These are phyloP conservation scores for Drosophila nikananu DNA, from an alignment of 1,140 invertebrate species.

Conservation along the genomic window DNA sequence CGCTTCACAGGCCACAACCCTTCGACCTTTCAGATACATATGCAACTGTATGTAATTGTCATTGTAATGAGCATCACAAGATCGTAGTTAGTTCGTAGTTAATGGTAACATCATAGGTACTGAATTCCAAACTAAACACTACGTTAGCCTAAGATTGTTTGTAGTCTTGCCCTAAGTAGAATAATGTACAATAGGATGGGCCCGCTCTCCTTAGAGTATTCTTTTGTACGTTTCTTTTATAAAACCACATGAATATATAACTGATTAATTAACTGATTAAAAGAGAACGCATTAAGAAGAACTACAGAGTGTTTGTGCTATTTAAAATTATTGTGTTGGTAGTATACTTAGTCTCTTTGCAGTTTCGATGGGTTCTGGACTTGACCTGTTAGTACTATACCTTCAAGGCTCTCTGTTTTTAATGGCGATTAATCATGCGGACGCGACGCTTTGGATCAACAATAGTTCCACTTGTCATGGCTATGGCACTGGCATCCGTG, in stretches of 20 bases:
- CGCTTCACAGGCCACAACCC: slow-evolving; percentile 25
- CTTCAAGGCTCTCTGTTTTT: slow-evolving; percentile 11
- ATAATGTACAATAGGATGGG: slow-evolving; percentile 54
- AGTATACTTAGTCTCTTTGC: slow-evolving; percentile 36
- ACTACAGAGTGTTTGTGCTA: slow-evolving; percentile 15
- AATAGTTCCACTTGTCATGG: slow-evolving; percentile 12
- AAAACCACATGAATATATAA: slow-evolving; percentile 51
- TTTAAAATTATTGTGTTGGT: slow-evolving; percentile 25
- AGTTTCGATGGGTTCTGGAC: slow-evolving; percentile 39
- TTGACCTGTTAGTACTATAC: neutral
- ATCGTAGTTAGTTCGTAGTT: slow-evolving; percentile 45
- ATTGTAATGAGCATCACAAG: slow-evolving; percentile 54
- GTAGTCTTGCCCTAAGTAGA: slow-evolving; percentile 81
- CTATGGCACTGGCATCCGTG: slow-evolving; percentile 21
- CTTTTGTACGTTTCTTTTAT: slow-evolving; percentile 49
- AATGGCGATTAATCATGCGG: slow-evolving; percentile 83
- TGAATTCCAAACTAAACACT: slow-evolving; percentile 64
- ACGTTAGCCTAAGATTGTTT: slow-evolving; percentile 78
- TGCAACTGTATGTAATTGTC: slow-evolving; percentile 59
- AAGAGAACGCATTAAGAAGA: slow-evolving; percentile 46
- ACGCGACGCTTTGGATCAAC: slow-evolving; percentile 68
- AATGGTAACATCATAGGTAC: slow-evolving; percentile 46
- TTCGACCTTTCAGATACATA: slow-evolving; percentile 41
- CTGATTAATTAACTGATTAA: slow-evolving; percentile 54
- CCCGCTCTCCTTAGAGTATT: slow-evolving; percentile 12